These are phyloP conservation scores for Zaprionus africanus DNA, from an alignment of 1,140 invertebrate species.

Conservation along the genomic window DNA sequence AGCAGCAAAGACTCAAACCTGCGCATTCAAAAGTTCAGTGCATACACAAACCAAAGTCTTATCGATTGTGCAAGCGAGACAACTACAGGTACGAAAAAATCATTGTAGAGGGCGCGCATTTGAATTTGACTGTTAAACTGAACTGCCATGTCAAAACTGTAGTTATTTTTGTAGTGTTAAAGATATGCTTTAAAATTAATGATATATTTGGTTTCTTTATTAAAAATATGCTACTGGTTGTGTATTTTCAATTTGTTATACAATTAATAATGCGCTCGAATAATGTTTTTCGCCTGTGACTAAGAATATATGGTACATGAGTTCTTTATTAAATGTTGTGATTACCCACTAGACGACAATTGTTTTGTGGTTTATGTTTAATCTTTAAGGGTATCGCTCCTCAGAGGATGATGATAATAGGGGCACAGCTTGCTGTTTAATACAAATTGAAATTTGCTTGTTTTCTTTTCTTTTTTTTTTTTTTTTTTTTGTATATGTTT, in stretches of 20 bases:
- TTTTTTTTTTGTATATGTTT: conserved; percentile 20
- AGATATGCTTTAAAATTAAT: not conserved
- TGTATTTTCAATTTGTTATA: conserved; percentile 37
- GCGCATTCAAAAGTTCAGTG: not conserved
- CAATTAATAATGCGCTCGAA: conserved; percentile 50
- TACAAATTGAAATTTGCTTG: conserved; percentile 11
- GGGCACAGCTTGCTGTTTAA: conserved; percentile 41
- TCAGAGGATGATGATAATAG: conserved; percentile 59
- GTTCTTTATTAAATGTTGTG: conserved; percentile 13
- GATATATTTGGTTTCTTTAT: conserved; percentile 56
- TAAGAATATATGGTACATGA: conserved; percentile 33
- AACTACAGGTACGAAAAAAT: not conserved
- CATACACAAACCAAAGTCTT: not conserved
- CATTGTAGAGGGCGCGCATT: not conserved
- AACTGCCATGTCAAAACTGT: not conserved
- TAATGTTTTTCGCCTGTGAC: conserved; percentile 10
- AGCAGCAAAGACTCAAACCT: too few species aligned
- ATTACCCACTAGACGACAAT: conserved; percentile 10
- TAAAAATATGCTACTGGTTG: conserved; percentile 60
- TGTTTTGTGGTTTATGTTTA: conserved; percentile 11
- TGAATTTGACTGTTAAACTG: not conserved
- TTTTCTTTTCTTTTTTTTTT: conserved; percentile 3
- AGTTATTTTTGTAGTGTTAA: not conserved
- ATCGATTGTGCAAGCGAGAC: not conserved
- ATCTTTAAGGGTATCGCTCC: conserved; percentile 29